Percentiles rank a stretch among this genome's conserved stretches.
phyloP scores from a whole-genome alignment of 53 echinoderm and acorn worm genomes.

The Luidia sarsii region DNA sequence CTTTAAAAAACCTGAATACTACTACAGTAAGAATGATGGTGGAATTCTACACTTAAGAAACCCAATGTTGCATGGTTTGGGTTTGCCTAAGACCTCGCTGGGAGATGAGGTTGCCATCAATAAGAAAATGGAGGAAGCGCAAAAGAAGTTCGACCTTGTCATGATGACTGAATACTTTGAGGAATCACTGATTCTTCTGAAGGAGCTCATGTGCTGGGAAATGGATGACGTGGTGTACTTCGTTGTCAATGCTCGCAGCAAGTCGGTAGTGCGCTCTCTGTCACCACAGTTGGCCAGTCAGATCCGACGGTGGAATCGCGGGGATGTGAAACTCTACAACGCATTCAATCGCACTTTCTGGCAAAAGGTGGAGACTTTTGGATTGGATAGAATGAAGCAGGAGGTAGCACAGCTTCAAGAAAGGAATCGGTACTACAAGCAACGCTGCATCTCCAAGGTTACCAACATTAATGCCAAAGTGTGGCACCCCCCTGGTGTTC shows the following conservation, averaged over 20 bases:
- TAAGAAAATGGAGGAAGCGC: slow-evolving; percentile 1
- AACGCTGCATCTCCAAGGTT: slow-evolving; percentile 56
- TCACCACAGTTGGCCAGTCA: slow-evolving; percentile 10
- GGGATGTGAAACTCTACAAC: slow-evolving; percentile 72
- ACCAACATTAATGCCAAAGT: slow-evolving; percentile 56
- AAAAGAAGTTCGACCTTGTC: slow-evolving; percentile 40
- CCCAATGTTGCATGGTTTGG: slow-evolving; percentile 63
- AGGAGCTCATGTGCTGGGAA: too few species aligned
- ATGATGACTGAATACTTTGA: slow-evolving; percentile 69
- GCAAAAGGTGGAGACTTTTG: slow-evolving; percentile 72
- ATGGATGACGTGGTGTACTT: slow-evolving; percentile 60
- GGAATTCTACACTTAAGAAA: slow-evolving; percentile 48
- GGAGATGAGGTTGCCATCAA: slow-evolving; percentile 20
- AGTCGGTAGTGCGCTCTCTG: slow-evolving; percentile 6
- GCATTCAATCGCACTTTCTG: too few species aligned
- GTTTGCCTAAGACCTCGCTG: slow-evolving; percentile 5
- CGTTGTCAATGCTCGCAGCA: slow-evolving; percentile 43
- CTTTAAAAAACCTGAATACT: slow-evolving; percentile 34
- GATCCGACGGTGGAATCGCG: slow-evolving; percentile 73
- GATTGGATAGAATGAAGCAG: slow-evolving; percentile 66
- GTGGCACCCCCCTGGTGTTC: slow-evolving; percentile 78
- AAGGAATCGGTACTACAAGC: slow-evolving; percentile 48
- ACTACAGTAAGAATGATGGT: slow-evolving; percentile 18
- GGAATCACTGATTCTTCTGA: slow-evolving; percentile 55
- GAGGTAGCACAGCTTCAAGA: slow-evolving; percentile 57